These are phyloP conservation scores for Microctonus brassicae DNA, from an alignment of 2,888 invertebrate species.

Conservation along the genomic window DNA sequence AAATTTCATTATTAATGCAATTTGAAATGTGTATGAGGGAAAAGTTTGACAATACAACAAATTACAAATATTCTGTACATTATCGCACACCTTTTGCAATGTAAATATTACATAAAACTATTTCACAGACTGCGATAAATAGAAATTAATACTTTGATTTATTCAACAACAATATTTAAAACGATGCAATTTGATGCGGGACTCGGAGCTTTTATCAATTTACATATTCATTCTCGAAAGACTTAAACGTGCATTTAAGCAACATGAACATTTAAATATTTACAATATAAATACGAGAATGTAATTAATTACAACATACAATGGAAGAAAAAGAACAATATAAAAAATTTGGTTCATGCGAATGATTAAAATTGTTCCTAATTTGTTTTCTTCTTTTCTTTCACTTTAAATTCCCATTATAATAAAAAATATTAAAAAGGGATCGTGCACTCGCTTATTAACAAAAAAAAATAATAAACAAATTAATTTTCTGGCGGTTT, in stretches of 20 bases:
- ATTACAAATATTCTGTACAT: neutral
- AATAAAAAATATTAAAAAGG: neutral
- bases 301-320: neutral
- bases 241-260: slow-evolving; percentile 6
- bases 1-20: neutral
- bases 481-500: slow-evolving; percentile 62
- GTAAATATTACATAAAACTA: slow-evolving; percentile 29
- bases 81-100: neutral
- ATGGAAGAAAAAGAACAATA: slow-evolving; percentile 11
- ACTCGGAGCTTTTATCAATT: neutral
- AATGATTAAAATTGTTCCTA: slow-evolving; percentile 9
- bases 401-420: neutral
- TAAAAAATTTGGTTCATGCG: slow-evolving; percentile 31
- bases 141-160: slow-evolving; percentile 29
- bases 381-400: neutral
- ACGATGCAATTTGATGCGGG: neutral
- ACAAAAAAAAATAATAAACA: slow-evolving; percentile 30
- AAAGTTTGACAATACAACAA: neutral
- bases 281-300: slow-evolving; percentile 24
- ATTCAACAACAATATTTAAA: slow-evolving; percentile 1
- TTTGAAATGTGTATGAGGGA: neutral
- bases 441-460: slow-evolving; percentile 5
- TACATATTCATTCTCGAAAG: neutral
- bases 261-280: slow-evolving; percentile 30
- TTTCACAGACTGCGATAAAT: slow-evolving; percentile 15